Percentiles rank a stretch among this genome's conserved stretches.
Conservation (phyloP, 2,113 vertebrate genomes). For the Catharus bicknelli region DNA sequence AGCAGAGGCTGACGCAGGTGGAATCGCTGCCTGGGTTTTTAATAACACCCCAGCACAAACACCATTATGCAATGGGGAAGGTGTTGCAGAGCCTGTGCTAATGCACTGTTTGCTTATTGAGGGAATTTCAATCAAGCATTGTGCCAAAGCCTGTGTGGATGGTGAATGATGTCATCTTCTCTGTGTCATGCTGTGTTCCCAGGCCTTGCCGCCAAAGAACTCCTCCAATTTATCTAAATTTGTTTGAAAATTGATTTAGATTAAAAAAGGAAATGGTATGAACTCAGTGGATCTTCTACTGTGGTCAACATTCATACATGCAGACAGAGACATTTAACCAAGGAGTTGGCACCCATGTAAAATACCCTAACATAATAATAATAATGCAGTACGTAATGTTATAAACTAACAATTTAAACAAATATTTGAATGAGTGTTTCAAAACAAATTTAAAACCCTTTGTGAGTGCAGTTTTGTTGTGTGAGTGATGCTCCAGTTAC, state of each 20-base stretch:
- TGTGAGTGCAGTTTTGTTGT: background rate
- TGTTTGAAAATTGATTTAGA: background rate
- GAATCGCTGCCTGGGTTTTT: conserved; percentile 5
- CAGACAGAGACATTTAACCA: background rate
- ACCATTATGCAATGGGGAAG: conserved; percentile 2
- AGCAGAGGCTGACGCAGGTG: background rate
- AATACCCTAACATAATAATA: background rate
- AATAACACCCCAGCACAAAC: conserved; percentile 2
- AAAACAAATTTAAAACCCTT: background rate
- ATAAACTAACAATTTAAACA: background rate
- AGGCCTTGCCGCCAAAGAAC: background rate
- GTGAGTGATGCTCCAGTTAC: background rate
- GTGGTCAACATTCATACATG: background rate
- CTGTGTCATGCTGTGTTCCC: background rate
- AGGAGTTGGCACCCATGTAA: background rate
- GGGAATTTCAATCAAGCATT: background rate
- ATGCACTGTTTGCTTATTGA: conserved; percentile 26
- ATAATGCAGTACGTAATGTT: background rate
- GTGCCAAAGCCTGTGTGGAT: background rate
- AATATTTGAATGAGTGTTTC: background rate
- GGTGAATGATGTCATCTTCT: background rate
- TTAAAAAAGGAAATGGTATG: background rate
- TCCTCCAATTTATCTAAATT: background rate
- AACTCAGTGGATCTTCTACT: background rate
- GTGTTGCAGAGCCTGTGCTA: background rate